Percentiles rank a stretch among this genome's conserved stretches.
Conservation (phyloP, 2,888 invertebrate species). For the Acrobasis repandana region DNA sequence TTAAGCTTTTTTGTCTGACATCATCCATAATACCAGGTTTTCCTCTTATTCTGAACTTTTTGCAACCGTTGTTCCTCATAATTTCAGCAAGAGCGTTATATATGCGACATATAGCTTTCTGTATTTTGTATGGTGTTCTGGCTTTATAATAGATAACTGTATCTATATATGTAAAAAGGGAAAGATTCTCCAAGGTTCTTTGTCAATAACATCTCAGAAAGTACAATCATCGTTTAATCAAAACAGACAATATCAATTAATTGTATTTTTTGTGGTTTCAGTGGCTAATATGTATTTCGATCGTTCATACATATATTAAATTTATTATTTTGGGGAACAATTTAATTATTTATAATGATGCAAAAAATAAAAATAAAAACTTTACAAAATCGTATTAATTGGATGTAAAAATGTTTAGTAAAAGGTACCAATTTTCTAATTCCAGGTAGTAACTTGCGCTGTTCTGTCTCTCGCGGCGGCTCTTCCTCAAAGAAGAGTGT, state of each 20-base stretch:
- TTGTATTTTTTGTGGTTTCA: too few relatives aligned
- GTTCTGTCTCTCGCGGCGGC: slow-evolving; percentile 67
- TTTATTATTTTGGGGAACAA: too few relatives aligned
- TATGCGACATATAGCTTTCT: background rate
- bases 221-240: too few relatives aligned
- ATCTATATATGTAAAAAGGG: too few relatives aligned
- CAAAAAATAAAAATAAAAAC: too few relatives aligned
- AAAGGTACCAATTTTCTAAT: background rate
- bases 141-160: background rate
- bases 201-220: too few relatives aligned
- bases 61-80: background rate
- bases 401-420: background rate
- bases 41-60: background rate
- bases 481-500: slow-evolving; percentile 70
- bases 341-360: too few relatives aligned
- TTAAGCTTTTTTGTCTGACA: slow-evolving; percentile 73
- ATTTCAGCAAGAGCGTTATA: background rate
- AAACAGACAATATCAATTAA: too few relatives aligned
- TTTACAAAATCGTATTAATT: too few relatives aligned
- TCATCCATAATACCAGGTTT: slow-evolving; percentile 41
- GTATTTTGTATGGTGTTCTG: background rate
- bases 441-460: slow-evolving; percentile 64
- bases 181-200: too few relatives aligned
- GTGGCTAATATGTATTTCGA: too few relatives aligned
- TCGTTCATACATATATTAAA: too few relatives aligned